These are phyloP conservation scores for Oxystoma pomonae DNA, from an alignment of 2,888 invertebrate genomes.

Conservation along the genomic window DNA sequence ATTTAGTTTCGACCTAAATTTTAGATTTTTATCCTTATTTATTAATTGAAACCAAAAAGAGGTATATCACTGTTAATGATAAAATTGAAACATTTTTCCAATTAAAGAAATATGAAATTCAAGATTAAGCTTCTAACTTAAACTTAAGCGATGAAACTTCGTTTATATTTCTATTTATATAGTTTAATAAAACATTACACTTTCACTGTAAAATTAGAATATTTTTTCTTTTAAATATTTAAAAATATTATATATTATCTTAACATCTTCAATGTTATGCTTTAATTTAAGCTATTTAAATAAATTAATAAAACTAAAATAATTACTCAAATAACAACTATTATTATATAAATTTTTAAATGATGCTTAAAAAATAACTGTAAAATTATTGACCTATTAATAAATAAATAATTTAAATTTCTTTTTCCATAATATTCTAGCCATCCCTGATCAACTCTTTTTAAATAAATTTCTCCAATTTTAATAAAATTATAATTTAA, in stretches of 20 bases:
- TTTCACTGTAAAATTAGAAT: not conserved
- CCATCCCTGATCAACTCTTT: conserved; percentile 38
- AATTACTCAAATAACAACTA: not conserved
- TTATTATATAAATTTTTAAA: not conserved
- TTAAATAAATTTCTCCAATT: conserved; percentile 47
- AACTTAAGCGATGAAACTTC: not conserved
- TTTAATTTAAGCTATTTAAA: not conserved
- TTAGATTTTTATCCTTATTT: not conserved
- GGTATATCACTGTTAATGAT: not conserved
- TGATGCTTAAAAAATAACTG: too few relatives aligned
- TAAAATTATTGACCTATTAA: too few relatives aligned
- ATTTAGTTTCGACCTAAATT: not conserved
- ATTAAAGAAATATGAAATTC: too few relatives aligned
- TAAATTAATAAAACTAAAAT: not conserved
- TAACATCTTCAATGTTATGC: not conserved
- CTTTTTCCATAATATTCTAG: conserved; percentile 33
- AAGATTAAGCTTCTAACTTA: not conserved
- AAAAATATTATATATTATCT: not conserved
- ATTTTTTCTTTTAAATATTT: too few relatives aligned
- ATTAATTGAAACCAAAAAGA: not conserved
- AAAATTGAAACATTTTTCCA: not conserved
- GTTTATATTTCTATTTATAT: not conserved
- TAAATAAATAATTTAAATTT: too few relatives aligned
- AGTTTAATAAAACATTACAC: not conserved
- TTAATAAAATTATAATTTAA: conserved; percentile 50